Base-by-base conservation (phyloP, 2,113 vertebrate genomes). In the Lophotis ruficrista region DNA sequence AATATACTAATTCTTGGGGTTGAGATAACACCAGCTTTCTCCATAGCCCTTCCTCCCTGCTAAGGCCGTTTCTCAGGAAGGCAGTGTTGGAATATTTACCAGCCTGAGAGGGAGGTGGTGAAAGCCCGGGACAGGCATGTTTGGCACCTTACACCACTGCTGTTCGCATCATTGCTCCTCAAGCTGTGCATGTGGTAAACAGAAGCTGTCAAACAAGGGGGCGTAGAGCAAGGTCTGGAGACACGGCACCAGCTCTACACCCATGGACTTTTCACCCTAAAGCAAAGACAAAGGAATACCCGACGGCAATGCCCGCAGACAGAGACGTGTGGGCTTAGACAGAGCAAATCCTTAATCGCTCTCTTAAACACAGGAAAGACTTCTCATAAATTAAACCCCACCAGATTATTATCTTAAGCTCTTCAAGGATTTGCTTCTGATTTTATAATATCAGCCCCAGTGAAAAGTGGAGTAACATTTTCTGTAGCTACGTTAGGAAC, bases 391-490 rank as follows among this genome's bases (percentile, higher is more conserved):
- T 92, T 81, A 87, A 95, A 92, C 65, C 33, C 8, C 58, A 80
- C 3, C 41, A 89, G 83, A 93, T 93, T 89, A 82, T 90, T 83
- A 80, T 95, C 76, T 75, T 83, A 92, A 86, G 38, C 10, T 88
- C 88, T 88, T 93, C 83, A 90, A 92, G 85, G 88, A 93, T 93
- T 93, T 94, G 58, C 54, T 94, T 91, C 79, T 88, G 71, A 73
- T 96, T 93, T 86, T 57, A 69, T 79, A 58, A 45, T 33, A 85
- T 54, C 50, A 33, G 81, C n/a, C 66, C 51, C 45, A 27, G 57
- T 9, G 6, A 50, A 90, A 83, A 86, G 60, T 48, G 38, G 85
- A 86, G n/a, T 82, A 76, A 65, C n/a, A 14, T 38, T 62, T 70
- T 90, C 76, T 66, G 41, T 41, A 76, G 57, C 66, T 82, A 48